Evolutionary conservation across 2,888 invertebrate species (phyloP).

Genomic region (Eristalis intricaria): DNA sequence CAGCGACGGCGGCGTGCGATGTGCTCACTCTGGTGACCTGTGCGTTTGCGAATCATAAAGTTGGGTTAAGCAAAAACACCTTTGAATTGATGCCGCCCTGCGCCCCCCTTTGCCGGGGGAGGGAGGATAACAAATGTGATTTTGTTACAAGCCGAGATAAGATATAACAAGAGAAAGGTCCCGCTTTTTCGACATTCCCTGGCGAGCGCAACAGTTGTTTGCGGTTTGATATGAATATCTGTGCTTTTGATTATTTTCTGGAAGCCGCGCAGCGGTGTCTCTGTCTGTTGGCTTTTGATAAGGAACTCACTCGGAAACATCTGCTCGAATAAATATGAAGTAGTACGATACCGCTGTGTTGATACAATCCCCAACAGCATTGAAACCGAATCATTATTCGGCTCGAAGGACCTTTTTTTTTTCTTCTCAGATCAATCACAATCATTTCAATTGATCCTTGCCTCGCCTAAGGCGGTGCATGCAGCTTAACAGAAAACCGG

Average conservation of each 20-base stretch:
- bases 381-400: neutral
- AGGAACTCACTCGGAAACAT: conserved; percentile 51
- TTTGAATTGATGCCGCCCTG: conserved; percentile 55
- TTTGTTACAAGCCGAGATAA: conserved; percentile 53
- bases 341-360: neutral
- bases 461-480: neutral
- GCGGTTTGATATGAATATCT: conserved; percentile 24
- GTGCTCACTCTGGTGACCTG: neutral
- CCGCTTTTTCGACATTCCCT: conserved; percentile 43
- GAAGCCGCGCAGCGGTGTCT: conserved; percentile 56
- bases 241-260: conserved; percentile 36
- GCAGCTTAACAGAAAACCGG: neutral
- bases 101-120: neutral
- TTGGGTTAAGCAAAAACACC: conserved; percentile 9
- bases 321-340: conserved; percentile 39
- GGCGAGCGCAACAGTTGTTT: conserved; percentile 16
- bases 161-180: conserved; percentile 31
- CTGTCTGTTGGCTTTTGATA: conserved; percentile 60
- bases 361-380: neutral
- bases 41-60: conserved; percentile 52
- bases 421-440: neutral
- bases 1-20: conserved; percentile 3
- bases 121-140: conserved; percentile 1
- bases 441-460: neutral
- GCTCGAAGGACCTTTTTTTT: conserved; percentile 6